Evolutionary conservation across 2,113 vertebrate genomes (phyloP).

Genomic region (Actenoides hombroni): DNA sequence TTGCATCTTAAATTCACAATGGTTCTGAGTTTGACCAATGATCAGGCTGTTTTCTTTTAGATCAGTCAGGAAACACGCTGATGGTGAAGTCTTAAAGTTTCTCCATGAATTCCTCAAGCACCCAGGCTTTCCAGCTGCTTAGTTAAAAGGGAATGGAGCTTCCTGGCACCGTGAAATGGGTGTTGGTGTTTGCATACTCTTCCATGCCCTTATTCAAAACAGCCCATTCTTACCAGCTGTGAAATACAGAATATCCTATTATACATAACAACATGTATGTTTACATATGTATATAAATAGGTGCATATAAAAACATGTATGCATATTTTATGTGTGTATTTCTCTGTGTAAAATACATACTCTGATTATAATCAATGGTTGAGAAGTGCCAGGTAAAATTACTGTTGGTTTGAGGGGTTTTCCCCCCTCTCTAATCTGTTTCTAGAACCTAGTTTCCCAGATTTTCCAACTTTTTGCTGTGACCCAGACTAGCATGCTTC

Average conservation of each 20-base stretch:
- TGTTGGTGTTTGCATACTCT: not conserved
- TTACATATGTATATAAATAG: not conserved
- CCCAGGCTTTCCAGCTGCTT: not conserved
- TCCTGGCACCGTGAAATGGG: not conserved
- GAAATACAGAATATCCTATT: not conserved
- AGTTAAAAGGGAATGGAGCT: not conserved
- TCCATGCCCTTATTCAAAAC: not conserved
- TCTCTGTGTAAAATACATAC: not conserved
- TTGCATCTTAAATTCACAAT: not conserved
- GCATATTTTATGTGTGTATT: not conserved
- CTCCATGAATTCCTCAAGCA: not conserved
- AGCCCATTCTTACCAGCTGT: not conserved
- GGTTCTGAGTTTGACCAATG: not conserved
- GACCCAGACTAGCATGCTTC: not conserved
- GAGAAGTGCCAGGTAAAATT: not conserved
- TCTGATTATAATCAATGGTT: not conserved
- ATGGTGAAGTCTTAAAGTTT: not conserved
- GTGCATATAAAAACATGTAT: not conserved
- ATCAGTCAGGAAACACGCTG: not conserved
- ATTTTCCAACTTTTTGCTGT: not conserved
- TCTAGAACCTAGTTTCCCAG: not conserved
- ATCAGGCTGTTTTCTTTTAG: not conserved
- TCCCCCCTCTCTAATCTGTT: not conserved
- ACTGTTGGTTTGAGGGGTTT: not conserved
- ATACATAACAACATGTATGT: not conserved